Percentiles rank a stretch among this genome's conserved stretches.
Evolutionary conservation across 2,113 vertebrate genomes (phyloP).

Genomic region (Cacatua alba): DNA sequence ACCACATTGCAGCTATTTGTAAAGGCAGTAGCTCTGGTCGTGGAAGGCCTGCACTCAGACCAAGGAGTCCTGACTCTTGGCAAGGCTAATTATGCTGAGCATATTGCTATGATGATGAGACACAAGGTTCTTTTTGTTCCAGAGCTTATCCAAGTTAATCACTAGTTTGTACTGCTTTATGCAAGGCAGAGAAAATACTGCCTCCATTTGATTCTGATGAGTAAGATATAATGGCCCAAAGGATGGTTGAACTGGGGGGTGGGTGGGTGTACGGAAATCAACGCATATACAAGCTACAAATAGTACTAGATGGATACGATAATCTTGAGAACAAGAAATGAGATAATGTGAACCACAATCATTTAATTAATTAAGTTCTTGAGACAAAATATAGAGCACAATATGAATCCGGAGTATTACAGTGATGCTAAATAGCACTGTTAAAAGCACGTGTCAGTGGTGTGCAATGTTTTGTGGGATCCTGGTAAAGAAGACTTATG

Average conservation of each 20-base stretch:
- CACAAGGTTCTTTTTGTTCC: not conserved
- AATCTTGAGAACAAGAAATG: not conserved
- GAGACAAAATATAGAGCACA: not conserved
- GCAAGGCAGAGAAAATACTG: not conserved
- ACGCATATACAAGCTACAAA: not conserved
- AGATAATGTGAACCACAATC: not conserved
- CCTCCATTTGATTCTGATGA: not conserved
- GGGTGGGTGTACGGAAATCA: not conserved
- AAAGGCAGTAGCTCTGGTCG: not conserved
- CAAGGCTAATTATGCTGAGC: not conserved
- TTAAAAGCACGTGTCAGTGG: not conserved
- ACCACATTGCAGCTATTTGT: fast-evolving
- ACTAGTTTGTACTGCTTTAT: not conserved
- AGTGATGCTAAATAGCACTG: not conserved
- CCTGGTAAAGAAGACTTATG: fast-evolving
- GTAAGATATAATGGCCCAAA: not conserved
- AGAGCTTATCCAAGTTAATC: not conserved
- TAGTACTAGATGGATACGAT: not conserved
- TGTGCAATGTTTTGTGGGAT: not conserved
- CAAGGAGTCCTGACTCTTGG: not conserved
- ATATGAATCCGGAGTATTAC: not conserved
- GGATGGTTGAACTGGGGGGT: not conserved
- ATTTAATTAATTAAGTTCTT: not conserved
- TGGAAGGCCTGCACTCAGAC: not conserved
- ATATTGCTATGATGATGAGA: not conserved